phyloP scores from a whole-genome alignment of 2,888 invertebrate genomes.

The Gnatocerus cornutus region DNA sequence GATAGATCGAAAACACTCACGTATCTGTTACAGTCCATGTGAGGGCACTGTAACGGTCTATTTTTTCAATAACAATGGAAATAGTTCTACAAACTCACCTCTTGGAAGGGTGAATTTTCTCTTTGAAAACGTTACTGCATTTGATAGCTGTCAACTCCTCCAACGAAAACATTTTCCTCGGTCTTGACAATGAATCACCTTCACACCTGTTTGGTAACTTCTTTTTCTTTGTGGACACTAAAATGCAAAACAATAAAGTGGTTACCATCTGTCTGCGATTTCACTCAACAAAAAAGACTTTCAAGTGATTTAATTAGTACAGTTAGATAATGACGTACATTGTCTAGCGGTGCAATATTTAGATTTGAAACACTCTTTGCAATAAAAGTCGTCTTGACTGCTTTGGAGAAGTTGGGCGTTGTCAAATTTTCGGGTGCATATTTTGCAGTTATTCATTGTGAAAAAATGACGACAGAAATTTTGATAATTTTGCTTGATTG shows the following conservation, averaged over 20 bases:
- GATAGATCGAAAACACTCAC: constrained; percentile 74
- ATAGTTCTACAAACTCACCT: background rate
- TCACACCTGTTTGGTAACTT: constrained; percentile 12
- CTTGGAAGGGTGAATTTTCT: background rate
- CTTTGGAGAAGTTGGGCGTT: constrained; percentile 14
- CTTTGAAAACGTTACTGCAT: background rate
- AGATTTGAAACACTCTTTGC: constrained; percentile 28
- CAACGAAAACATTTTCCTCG: constrained; percentile 18
- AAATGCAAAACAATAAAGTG: constrained; percentile 9
- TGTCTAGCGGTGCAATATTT: constrained; percentile 17
- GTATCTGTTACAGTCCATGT: constrained; percentile 72
- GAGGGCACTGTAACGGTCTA: constrained; percentile 73
- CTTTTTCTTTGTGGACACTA: constrained; percentile 17
- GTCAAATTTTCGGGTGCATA: constrained; percentile 6
- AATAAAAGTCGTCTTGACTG: constrained; percentile 25
- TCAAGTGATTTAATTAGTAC: background rate
- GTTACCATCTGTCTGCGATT: constrained; percentile 30
- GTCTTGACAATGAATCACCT: constrained; percentile 10
- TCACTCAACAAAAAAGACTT: constrained; percentile 16
- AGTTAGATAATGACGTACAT: constrained; percentile 4
- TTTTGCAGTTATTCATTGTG: constrained; percentile 13
- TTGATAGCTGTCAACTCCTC: constrained; percentile 7
- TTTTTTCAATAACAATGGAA: constrained; percentile 12
- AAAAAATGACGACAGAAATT: constrained; percentile 18
- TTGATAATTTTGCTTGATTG: background rate